A percentile compares a stretch with the other conserved stretches of the same genome.
These are phyloP conservation scores for Oostethus manadensis DNA, from an alignment of 2,113 vertebrate species.

Conservation along the genomic window DNA sequence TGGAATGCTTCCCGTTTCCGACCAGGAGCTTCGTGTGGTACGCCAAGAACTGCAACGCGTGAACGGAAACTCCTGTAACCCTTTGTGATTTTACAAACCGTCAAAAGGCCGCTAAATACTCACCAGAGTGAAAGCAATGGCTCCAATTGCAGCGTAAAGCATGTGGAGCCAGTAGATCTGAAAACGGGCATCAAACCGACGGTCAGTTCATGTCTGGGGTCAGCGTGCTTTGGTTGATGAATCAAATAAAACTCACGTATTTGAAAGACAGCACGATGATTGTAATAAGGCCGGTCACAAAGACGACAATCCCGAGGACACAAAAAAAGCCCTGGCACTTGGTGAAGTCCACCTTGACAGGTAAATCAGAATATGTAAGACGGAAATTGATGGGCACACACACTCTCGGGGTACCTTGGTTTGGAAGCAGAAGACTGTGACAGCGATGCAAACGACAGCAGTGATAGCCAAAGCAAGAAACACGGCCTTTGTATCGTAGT, in stretches of 20 bases:
- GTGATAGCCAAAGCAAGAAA: conserved; percentile 88
- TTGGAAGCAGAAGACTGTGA: conserved; percentile 97
- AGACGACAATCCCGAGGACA: conserved; percentile 86
- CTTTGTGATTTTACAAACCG: not conserved
- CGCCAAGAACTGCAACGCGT: conserved; percentile 82
- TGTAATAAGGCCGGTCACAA: conserved; percentile 85
- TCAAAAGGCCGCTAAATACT: conserved; percentile 50
- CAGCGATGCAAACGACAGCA: conserved; percentile 81
- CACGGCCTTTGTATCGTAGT: conserved; percentile 78
- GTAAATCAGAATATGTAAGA: not conserved
- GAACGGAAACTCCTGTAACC: not conserved
- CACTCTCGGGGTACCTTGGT: too few species aligned
- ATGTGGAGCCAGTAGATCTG: conserved; percentile 93
- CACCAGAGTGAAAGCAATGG: conserved; percentile 89
- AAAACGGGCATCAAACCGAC: not conserved
- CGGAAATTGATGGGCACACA: too few species aligned
- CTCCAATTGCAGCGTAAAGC: conserved; percentile 87
- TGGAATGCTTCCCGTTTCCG: conserved; percentile 88
- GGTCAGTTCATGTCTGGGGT: not conserved
- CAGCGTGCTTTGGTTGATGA: rapidly evolving
- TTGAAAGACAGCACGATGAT: conserved; percentile 86
- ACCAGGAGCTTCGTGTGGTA: conserved; percentile 94
- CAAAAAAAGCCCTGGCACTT: conserved; percentile 89
- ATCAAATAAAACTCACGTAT: conserved; percentile 79
- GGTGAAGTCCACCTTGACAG: conserved; percentile 90